Evolutionary conservation across 1,140 invertebrate species (phyloP).

Genomic region (Centruroides sculpturatus): DNA sequence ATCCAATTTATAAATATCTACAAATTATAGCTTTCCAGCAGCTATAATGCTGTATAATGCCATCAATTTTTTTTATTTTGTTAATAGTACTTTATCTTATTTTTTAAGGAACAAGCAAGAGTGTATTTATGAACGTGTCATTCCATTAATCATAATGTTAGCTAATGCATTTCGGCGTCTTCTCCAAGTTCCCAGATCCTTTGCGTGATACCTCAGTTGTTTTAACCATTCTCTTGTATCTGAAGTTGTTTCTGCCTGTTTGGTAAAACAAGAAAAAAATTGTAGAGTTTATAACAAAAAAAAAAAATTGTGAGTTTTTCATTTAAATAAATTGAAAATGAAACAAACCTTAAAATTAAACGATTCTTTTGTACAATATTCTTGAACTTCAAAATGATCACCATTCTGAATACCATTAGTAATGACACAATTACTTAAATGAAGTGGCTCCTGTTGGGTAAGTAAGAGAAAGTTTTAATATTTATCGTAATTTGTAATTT

Average conservation of each 20-base stretch:
- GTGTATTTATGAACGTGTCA: not conserved
- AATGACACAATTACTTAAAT: conserved; percentile 76
- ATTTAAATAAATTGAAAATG: not conserved
- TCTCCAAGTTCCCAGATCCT: conserved; percentile 79
- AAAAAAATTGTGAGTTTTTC: conserved; percentile 14
- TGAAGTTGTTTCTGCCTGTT: conserved; percentile 67
- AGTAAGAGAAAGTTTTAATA: not conserved
- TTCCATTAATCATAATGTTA: conserved; percentile 67
- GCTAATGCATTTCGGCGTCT: conserved; percentile 76
- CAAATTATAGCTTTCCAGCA: not conserved
- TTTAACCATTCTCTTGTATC: conserved; percentile 76
- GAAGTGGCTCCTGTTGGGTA: conserved; percentile 55
- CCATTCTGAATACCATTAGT: conserved; percentile 67
- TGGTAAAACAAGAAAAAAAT: not conserved
- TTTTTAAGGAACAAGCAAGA: not conserved
- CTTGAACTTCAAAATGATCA: conserved; percentile 90
- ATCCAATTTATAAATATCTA: not conserved
- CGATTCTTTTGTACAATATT: conserved; percentile 79
- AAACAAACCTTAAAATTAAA: conserved; percentile 76
- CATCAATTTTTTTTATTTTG: not conserved
- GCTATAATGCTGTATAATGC: not conserved
- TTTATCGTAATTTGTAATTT: no score
- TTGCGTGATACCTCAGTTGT: conserved; percentile 73
- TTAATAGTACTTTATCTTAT: not conserved
- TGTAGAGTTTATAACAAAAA: conserved; percentile 2